Conservation (phyloP, 2,113 vertebrate species). For the Morone chrysops region DNA sequence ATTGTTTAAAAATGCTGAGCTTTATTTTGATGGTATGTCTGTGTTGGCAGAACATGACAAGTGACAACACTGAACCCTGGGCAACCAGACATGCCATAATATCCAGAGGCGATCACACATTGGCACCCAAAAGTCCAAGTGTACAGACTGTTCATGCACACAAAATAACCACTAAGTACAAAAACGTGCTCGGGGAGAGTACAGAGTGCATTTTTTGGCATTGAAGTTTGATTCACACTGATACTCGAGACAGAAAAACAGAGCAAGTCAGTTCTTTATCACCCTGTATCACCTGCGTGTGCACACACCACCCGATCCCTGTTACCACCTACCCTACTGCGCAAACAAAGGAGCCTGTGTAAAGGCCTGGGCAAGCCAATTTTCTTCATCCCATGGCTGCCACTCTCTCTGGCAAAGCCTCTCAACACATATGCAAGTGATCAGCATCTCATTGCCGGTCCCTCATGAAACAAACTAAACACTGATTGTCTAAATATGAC, state of each 20-base stretch:
- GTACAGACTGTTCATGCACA: conserved; percentile 21
- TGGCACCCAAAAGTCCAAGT: conserved; percentile 32
- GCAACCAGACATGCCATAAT: conserved; percentile 45
- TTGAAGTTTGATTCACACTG: conserved; percentile 56
- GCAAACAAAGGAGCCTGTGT: conserved; percentile 81
- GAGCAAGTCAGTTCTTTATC: conserved; percentile 70
- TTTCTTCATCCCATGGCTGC: conserved; percentile 68
- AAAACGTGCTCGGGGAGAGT: conserved; percentile 12
- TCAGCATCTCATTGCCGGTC: conserved; percentile 52
- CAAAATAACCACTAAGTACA: conserved; percentile 28
- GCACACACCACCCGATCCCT: conserved; percentile 62
- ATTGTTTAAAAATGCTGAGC: conserved; percentile 14
- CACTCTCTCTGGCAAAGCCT: conserved; percentile 64
- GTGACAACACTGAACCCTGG: conserved; percentile 23
- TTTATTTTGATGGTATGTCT: conserved; percentile 37
- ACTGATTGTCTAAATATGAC: conserved; percentile 16
- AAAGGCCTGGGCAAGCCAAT: conserved; percentile 51
- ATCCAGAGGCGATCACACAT: conserved; percentile 42
- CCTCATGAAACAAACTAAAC: conserved; percentile 44
- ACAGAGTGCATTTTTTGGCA: conserved; percentile 24
- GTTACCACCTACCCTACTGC: conserved; percentile 72
- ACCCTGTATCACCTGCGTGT: conserved; percentile 67
- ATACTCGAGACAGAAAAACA: conserved; percentile 63
- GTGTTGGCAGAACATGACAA: conserved; percentile 15
- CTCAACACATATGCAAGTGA: conserved; percentile 68